phyloP scores from a whole-genome alignment of 1,140 invertebrate genomes.

The Chironomus striatipennis region DNA sequence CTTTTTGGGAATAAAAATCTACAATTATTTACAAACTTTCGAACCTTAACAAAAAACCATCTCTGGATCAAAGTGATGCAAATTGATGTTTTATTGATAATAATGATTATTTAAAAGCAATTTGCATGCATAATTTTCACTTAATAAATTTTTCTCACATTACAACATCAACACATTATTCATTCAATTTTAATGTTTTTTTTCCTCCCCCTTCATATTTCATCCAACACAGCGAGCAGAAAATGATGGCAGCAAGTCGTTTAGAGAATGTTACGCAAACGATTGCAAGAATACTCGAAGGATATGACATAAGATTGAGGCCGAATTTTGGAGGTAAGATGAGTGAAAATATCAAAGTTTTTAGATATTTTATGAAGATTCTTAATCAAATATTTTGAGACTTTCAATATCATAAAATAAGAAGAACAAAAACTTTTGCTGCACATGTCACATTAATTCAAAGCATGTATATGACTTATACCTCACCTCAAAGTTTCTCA shows the following conservation, averaged over 20 bases:
- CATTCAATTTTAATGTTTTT: no score
- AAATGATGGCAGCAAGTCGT: slow-evolving; percentile 47
- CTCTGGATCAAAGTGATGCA: no score
- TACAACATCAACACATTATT: no score
- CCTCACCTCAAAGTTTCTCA: not conserved
- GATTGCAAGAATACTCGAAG: slow-evolving; percentile 76
- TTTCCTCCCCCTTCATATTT: no score
- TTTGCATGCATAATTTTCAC: no score
- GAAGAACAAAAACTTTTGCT: not conserved
- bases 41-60: no score
- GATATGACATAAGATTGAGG: slow-evolving; percentile 88
- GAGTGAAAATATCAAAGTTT: not conserved
- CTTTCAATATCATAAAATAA: not conserved
- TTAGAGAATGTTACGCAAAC: slow-evolving; percentile 82
- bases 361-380: not conserved
- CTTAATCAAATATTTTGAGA: no score
- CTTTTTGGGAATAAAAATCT: no score
- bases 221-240: slow-evolving; percentile 31
- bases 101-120: no score
- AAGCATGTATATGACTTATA: not conserved
- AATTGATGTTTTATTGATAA: no score
- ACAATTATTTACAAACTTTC: no score
- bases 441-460: slow-evolving; percentile 8
- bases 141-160: no score
- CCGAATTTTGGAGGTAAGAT: slow-evolving; percentile 91